Conservation (phyloP, 2,797 vertebrate genomes). For the Coendou prehensilis region DNA sequence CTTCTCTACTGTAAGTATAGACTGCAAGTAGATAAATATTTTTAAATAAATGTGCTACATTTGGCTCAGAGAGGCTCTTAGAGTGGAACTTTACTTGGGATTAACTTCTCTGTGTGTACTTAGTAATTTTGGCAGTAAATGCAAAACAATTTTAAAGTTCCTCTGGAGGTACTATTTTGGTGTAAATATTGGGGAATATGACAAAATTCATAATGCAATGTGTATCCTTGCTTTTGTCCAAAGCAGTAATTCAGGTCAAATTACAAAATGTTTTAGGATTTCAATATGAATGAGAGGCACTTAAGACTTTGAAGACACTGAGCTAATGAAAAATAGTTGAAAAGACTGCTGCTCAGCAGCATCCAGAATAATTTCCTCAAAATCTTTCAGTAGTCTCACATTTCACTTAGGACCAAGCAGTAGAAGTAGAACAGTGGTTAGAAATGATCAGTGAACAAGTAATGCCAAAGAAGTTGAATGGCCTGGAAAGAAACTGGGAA, state of each 20-base stretch:
- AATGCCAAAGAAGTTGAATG: constrained; percentile 79
- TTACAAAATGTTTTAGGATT: constrained; percentile 35
- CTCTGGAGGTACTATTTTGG: constrained; percentile 22
- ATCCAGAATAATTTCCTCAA: constrained; percentile 66
- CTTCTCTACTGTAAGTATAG: background rate
- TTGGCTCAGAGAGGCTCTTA: background rate
- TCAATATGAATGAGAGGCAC: constrained; percentile 58
- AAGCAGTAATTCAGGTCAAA: constrained; percentile 52
- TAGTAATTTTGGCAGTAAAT: constrained; percentile 32
- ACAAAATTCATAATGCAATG: constrained; percentile 40
- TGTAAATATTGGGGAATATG: constrained; percentile 1
- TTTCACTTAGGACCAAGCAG: constrained; percentile 65
- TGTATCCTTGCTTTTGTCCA: constrained; percentile 12
- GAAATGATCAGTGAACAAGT: constrained; percentile 76
- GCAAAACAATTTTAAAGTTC: constrained; percentile 5
- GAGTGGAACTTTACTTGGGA: background rate
- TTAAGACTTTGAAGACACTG: constrained; percentile 53
- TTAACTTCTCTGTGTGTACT: constrained; percentile 5
- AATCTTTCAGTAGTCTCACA: constrained; percentile 60
- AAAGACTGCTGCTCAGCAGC: constrained; percentile 40
- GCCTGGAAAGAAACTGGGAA: constrained; percentile 79
- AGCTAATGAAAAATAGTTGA: constrained; percentile 11
- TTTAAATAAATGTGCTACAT: constrained; percentile 1
- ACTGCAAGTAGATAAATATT: background rate
- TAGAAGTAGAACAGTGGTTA: constrained; percentile 67